Percentiles rank a stretch among this genome's conserved stretches.
Evolutionary conservation across 2,113 vertebrate genomes (phyloP).

Genomic region (Podarcis muralis): DNA sequence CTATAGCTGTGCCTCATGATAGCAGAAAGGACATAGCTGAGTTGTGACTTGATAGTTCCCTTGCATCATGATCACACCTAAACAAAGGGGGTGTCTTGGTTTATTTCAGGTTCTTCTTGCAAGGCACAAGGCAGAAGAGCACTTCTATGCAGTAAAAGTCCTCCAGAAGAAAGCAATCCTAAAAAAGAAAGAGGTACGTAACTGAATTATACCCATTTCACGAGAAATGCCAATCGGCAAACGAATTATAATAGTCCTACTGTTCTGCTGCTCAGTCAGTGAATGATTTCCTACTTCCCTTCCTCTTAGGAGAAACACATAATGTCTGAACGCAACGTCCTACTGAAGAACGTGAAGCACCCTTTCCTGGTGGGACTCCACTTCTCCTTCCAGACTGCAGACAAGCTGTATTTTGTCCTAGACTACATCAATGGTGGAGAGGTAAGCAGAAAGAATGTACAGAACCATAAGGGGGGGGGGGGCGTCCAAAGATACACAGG

Average conservation of each 20-base stretch:
- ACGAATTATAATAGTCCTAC: neutral
- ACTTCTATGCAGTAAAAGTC: conserved; percentile 97
- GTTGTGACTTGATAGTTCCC: neutral
- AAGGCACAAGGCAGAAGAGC: conserved; percentile 91
- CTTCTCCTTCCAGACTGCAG: conserved; percentile 97
- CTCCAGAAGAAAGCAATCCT: conserved; percentile 98
- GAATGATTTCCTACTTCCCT: neutral
- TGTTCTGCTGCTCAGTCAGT: neutral
- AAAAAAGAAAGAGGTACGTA: conserved; percentile 95
- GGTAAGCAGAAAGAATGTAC: conserved; percentile 77
- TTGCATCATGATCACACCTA: conserved; percentile 19
- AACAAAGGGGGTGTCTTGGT: conserved; percentile 20
- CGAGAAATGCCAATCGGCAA: neutral
- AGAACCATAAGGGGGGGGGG: neutral
- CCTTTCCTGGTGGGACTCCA: conserved; percentile 97
- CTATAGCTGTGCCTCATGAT: neutral
- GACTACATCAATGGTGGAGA: conserved; percentile 99
- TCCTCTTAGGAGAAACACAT: conserved; percentile 95
- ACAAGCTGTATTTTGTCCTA: conserved; percentile 95
- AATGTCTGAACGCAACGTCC: conserved; percentile 97
- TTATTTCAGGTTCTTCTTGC: conserved; percentile 88
- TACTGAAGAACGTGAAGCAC: conserved; percentile 97
- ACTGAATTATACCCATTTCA: neutral
- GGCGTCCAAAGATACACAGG: no score
- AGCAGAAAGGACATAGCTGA: neutral